Evolutionary conservation across 2,888 invertebrate genomes (phyloP), one percentile per base, ranked within the genome.

Genomic region (Oithona nana): DNA sequence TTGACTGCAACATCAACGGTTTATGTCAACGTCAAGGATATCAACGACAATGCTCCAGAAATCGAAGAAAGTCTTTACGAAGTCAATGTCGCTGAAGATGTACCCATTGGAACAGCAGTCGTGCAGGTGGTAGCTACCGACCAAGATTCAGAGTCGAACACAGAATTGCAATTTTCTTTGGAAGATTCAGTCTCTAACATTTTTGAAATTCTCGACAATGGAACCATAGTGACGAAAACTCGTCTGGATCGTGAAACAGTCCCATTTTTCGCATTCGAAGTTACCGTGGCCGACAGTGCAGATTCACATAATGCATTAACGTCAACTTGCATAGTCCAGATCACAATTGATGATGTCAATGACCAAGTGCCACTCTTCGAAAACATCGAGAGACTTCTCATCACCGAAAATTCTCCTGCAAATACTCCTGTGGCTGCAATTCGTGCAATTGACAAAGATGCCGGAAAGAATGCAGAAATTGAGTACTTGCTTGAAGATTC

Each of bases 41-140:
- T 92, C 66, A 94, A 95, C 73, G 94, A 95, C 77, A 94, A 95
- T 73, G 83, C 87, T 1, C 94, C 95, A 1, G 78, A 88, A 65
- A 94, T 94, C 74, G 50, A 59, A 59, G 29, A 50, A 26, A 49
- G 39, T 29, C 24, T 59, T 3, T 59, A 50, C 20, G 59, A 59
- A 50, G 59, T 59, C 24, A 48, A 48, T 24, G 28, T 57, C 13
- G 24, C n/a, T 13, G 61, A 61, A 28, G 55, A 30, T 20, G 22
- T 50, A 4, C 30, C 61, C 13, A 28, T 61, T 57, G 61, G 31
- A 1, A 26, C 49, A 16, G 6, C 50, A 3, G 50, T 59, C 3
- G 50, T 50, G 11, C 22, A 59, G 50, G 50, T 59, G 22, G 24
- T 26, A 1, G 59, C 59, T 26, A 26, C 26, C 11, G 59, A 59